Conservation (phyloP, 1,140 invertebrate species). For the Ephestia elutella region DNA sequence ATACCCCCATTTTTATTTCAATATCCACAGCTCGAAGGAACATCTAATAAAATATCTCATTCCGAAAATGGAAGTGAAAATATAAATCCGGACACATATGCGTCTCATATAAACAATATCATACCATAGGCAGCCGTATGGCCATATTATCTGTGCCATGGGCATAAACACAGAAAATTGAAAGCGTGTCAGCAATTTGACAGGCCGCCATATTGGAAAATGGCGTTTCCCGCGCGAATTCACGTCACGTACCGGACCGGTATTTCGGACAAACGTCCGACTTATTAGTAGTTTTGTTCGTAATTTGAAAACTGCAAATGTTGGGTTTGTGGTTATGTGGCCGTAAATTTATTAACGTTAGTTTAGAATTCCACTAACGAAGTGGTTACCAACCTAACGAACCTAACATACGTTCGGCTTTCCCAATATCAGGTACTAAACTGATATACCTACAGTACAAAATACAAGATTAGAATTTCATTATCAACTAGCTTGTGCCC, state of each 20-base stretch:
- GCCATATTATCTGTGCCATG: background rate
- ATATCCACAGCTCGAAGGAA: background rate
- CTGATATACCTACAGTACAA: too few relatives aligned
- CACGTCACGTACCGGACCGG: constrained; percentile 5
- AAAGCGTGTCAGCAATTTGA: constrained; percentile 13
- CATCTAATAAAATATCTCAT: background rate
- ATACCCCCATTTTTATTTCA: background rate
- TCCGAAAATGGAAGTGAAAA: background rate
- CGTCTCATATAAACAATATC: constrained; percentile 5
- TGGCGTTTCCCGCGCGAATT: constrained; percentile 12
- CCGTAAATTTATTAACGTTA: background rate
- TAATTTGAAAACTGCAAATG: constrained; percentile 8
- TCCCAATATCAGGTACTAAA: too few relatives aligned
- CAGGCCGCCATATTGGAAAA: constrained; percentile 13
- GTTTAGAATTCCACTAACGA: background rate
- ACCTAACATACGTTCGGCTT: background rate
- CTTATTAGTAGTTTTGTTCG: constrained; percentile 10
- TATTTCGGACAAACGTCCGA: constrained; percentile 7
- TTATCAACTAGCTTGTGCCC: too few relatives aligned
- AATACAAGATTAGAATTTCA: too few relatives aligned
- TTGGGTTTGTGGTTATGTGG: background rate
- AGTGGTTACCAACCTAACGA: background rate
- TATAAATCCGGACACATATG: background rate
- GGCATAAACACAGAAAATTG: constrained; percentile 8
- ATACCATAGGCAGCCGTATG: background rate